Base-by-base conservation (phyloP, 2,888 invertebrate genomes). In the Unio delphinus region DNA sequence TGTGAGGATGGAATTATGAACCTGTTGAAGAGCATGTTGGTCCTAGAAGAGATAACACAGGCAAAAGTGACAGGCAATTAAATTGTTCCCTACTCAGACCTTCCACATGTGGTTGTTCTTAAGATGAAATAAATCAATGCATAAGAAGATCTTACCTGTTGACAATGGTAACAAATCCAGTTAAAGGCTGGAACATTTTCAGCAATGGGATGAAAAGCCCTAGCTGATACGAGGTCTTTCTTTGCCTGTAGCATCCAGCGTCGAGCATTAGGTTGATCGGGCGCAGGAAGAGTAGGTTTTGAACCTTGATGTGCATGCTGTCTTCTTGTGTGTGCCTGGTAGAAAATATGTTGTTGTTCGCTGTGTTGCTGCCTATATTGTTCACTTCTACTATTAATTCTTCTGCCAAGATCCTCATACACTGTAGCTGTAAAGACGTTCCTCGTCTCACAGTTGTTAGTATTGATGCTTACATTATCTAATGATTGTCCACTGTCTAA, bases 161-260 rank as follows among this genome's bases (percentile, higher is more conserved):
- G 80, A 64, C 77, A 78, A 61, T 73, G 79, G 68, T 75, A 82
- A 67, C 81, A 82, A 28, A 78, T 73, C 84, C 83, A 83, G 73
- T 80, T 79, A 61, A 69, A 73, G 8, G 45, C 28, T 4, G 73
- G 73, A 11, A 65, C 65, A 26, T 54, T 64, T 30, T 73, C 69
- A 7, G 67, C 64, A 18, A 65, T 63, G 26, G 68, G 61, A 28
- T 74, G 34, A 34, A 34, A 34, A 34, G 6, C 34, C 34, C 6
- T 34, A 18, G 81, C 81, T 56, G 79, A 69, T 30, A 69, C 59
- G 3, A 83, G 60, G 62, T 83, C 83, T 55, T 64, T 68, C 61
- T 74, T 64, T 11, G 84, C 83, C 64, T 84, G 84, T 15, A 70
- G 74, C 26, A 76, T 69, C 83, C 84, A 84, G n/a, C 78, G 71